Evolutionary conservation across 2,113 vertebrate genomes (phyloP), one percentile per base, ranked within the genome.

Genomic region (Alethe diademata): DNA sequence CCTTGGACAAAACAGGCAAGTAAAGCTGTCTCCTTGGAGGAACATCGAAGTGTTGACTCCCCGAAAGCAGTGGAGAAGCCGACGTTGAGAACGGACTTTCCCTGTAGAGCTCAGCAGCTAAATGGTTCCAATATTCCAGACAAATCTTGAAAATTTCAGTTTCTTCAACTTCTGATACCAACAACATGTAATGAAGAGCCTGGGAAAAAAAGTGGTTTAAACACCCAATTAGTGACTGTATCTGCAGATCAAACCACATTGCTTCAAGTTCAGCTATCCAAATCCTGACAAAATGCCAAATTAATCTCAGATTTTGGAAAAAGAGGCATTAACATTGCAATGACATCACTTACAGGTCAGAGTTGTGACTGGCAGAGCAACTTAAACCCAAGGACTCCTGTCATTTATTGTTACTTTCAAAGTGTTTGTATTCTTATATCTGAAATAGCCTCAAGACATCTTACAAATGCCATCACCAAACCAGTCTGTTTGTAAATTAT

Each of bases 61-160:
- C 99, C 6, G 99, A 99, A 17, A 99, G 98, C 94, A 99, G 97
- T 0, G 99, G 99, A 73, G 99, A 99, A 33, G 99, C 98, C 28
- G 99, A 99, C 11, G 99, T 99, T 71, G 99, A 99, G 97, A 99
- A 99, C 0, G 99, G 99, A 95, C 99, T 99, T 86, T 99, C 99
- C 96, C 99, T 98, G 94, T 99, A 99, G 6, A 99, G 98, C 96
- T 99, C 99, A 79, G 99, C 99, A 56, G 99, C 99, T 95, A 99
- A 97, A 86, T 99, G 99, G 97, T 99, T 99, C 99, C 99, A 99
- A 95, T 99, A 99, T 90, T 99, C 99, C 61, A 99, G 98, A 90
- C 99, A 99, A 72, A 99, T 99, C 97, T 99, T 99, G 95, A 99
- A 99, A 94, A 99, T 99, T 98, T 99, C 99, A 0, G 99, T 99